Base-by-base conservation (phyloP, 2,888 invertebrate genomes). In the Drosophila kambysellisi region DNA sequence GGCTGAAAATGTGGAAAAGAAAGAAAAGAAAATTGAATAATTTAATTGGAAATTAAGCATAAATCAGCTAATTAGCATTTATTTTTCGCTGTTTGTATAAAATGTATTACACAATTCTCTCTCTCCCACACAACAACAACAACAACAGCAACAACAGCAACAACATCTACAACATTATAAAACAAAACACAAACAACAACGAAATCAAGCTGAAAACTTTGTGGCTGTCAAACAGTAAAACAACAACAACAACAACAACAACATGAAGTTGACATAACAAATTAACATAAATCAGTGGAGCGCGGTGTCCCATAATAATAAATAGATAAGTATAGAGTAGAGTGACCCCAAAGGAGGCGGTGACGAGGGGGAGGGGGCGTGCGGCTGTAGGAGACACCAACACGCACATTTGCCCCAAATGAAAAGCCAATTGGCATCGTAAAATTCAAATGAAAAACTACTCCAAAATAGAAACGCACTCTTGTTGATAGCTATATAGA, bases 1-100 rank as follows among this genome's bases (percentile, higher is more conserved):
- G 94, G 95, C 96, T 94, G 95, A 86, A 93, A 94, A 89, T 94
- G 71, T 25, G 32, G 79, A 30, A 12, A 57, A n/a, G n/a, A n/a
- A 25, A 15, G 30, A 63, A 60, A 51, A 37, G 17, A 3, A 37
- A 46, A 35, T 33, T 72, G 12, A 69, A 51, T 57, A 51, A 46
- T 56, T 46, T 46, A 46, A 29, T 46, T 46, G 25, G 20, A 20
- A 37, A 37, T 54, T 25, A 37, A 25, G 39, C 29, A 64, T 57
- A 73, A 71, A 68, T 65, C 50, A 76, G 53, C 57, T 68, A 74
- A 79, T 83, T 68, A 48, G 12, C 51, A n/a, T 17, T n/a, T 25
- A 25, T 25, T 48, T 48, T 15, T 25, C 15, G 15, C 25, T 48
- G 25, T 25, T 15, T 29, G 4, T 29, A 15, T 48, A 29, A 12